phyloP scores from a whole-genome alignment of 1,140 invertebrate species.

The Philotrypesis tridentata region DNA sequence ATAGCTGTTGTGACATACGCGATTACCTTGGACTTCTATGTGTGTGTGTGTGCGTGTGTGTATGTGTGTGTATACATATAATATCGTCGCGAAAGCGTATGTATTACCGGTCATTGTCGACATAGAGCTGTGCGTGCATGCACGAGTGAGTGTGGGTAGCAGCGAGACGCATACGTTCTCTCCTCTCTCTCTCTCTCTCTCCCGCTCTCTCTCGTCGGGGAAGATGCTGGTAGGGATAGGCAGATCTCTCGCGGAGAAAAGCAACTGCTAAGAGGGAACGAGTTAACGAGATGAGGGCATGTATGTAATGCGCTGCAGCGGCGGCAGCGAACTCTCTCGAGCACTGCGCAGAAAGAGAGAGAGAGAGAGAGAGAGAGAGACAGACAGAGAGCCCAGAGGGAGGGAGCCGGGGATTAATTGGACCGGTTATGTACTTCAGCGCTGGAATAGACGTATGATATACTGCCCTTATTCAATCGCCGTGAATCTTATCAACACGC shows the following conservation, averaged over 20 bases:
- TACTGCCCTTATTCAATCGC: conserved; percentile 26
- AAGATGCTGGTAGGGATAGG: background rate
- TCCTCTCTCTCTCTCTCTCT: too few species aligned
- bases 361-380: conserved; percentile 22
- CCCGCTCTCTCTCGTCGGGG: too few species aligned
- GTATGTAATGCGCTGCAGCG: too few species aligned
- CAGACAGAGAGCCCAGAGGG: background rate
- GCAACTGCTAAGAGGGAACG: conserved; percentile 13
- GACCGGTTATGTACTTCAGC: conserved; percentile 4
- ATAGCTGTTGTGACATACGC: conserved; percentile 67
- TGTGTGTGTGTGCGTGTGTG: conserved; percentile 48
- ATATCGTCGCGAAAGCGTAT: background rate
- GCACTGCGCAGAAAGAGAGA: background rate
- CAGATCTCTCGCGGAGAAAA: background rate
- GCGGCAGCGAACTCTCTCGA: conserved; percentile 8
- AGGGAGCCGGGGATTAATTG: conserved; percentile 11
- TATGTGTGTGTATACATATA: background rate
- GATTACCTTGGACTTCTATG: conserved; percentile 70
- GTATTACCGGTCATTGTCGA: conserved; percentile 57
- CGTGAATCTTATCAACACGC: conserved; percentile 30
- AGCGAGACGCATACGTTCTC: background rate
- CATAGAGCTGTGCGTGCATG: conserved; percentile 36
- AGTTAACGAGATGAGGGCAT: conserved; percentile 29
- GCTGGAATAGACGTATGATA: background rate
- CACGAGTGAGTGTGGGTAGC: background rate